A percentile compares a stretch with the other conserved stretches of the same genome.
These are phyloP conservation scores for Prunella strophiata DNA, from an alignment of 2,797 vertebrate genomes.

Conservation along the genomic window DNA sequence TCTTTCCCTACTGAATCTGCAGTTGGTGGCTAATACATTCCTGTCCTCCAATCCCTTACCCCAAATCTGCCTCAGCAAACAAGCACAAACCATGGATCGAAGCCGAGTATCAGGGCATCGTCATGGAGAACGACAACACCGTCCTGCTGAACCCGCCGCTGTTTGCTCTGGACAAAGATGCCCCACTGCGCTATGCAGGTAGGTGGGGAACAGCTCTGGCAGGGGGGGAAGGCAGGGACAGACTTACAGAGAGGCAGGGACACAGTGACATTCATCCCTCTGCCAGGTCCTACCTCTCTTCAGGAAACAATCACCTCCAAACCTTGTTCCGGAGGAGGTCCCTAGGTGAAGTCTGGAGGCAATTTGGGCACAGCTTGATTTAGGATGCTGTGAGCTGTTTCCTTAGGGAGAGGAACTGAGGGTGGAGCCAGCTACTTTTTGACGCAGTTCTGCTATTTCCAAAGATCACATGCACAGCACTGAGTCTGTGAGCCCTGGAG, in stretches of 20 bases:
- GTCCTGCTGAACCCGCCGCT: conserved; percentile 96
- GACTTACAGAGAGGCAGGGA: neutral
- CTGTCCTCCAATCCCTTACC: neutral
- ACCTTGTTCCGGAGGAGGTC: neutral
- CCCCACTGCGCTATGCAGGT: conserved; percentile 96
- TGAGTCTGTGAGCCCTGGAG: conserved; percentile 11
- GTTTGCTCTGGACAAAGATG: conserved; percentile 98
- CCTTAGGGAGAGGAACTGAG: neutral
- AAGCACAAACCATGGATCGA: conserved; percentile 99
- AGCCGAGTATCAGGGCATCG: conserved; percentile 98
- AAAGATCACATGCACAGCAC: conserved; percentile 41
- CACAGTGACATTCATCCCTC: neutral
- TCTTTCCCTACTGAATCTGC: neutral
- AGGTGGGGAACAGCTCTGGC: neutral
- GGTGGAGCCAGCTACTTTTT: conserved; percentile 64
- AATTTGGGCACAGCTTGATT: conserved; percentile 13
- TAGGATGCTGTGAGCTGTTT: conserved; percentile 41
- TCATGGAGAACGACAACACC: conserved; percentile 99
- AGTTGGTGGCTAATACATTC: neutral
- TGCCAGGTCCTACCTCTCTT: neutral
- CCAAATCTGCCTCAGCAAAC: conserved; percentile 84
- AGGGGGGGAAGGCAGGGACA: neutral
- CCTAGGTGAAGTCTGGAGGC: neutral
- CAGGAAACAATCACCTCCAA: neutral
- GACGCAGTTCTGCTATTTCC: conserved; percentile 64